phyloP scores from a whole-genome alignment of 2,888 invertebrate species.

The Plagiodera versicolora region DNA sequence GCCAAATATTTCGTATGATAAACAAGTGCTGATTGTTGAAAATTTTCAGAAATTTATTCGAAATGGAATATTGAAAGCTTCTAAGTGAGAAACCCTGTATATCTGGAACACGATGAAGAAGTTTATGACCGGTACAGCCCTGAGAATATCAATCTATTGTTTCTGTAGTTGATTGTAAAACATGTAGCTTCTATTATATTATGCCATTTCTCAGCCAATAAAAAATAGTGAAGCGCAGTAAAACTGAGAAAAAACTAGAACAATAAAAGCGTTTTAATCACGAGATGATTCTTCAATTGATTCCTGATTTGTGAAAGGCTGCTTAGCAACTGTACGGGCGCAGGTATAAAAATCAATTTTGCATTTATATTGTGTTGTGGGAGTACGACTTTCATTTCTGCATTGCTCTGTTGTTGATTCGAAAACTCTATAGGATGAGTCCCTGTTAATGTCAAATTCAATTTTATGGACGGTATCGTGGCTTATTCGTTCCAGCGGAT shows the following conservation, averaged over 20 bases:
- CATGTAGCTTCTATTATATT: neutral
- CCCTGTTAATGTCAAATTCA: slow-evolving; percentile 7
- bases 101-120: no score
- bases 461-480: neutral
- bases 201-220: neutral
- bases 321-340: slow-evolving; percentile 14
- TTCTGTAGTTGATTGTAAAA: neutral
- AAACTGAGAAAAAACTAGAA: neutral
- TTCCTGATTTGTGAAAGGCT: slow-evolving; percentile 18
- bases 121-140: neutral
- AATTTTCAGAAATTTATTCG: no score
- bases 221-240: neutral
- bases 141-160: neutral
- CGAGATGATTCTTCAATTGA: slow-evolving; percentile 2
- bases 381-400: slow-evolving; percentile 48
- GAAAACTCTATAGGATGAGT: slow-evolving; percentile 38
- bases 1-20: no score
- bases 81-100: no score
- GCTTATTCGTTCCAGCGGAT: neutral
- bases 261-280: neutral
- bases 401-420: slow-evolving; percentile 41
- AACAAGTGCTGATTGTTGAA: no score
- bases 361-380: slow-evolving; percentile 25
- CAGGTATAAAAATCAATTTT: slow-evolving; percentile 20
- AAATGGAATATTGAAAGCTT: no score